These are phyloP conservation scores for Anastrepha ludens DNA, from an alignment of 1,140 invertebrate species.

Conservation along the genomic window DNA sequence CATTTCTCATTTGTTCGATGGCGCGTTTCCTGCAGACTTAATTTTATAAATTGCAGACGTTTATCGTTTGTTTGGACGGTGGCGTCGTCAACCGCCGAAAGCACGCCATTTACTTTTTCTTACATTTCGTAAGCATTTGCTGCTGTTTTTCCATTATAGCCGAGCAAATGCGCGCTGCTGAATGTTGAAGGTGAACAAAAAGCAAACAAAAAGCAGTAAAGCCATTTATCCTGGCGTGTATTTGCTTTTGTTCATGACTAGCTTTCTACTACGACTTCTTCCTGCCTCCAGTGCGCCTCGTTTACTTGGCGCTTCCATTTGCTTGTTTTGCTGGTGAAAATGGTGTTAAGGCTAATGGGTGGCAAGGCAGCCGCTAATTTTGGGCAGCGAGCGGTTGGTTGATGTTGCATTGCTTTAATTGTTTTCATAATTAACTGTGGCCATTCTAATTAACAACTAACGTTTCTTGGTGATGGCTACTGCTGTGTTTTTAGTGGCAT, in stretches of 20 bases:
- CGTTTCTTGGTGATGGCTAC: not conserved
- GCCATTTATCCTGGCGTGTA: not conserved
- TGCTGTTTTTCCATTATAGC: not conserved
- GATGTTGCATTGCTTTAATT: not conserved
- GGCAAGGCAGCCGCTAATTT: no score
- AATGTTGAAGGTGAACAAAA: not conserved
- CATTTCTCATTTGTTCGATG: not conserved
- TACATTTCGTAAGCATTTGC: not conserved
- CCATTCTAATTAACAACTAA: not conserved
- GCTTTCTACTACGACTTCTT: not conserved
- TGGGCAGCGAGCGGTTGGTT: not conserved
- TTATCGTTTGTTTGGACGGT: constrained; percentile 26
- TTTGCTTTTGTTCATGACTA: not conserved
- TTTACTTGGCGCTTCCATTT: not conserved
- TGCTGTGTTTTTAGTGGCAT: not conserved
- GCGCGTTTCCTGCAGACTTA: constrained; percentile 10
- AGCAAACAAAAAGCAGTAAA: not conserved
- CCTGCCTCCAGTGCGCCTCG: not conserved
- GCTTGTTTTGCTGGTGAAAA: not conserved
- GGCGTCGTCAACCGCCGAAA: not conserved
- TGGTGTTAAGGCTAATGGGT: constrained; percentile 37
- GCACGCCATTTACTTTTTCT: not conserved
- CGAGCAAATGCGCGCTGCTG: not conserved
- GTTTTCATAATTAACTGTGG: constrained; percentile 29
- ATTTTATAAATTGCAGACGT: constrained; percentile 44